Evolutionary conservation across 2,888 invertebrate species (phyloP).

Genomic region (Calephelis perditalis): DNA sequence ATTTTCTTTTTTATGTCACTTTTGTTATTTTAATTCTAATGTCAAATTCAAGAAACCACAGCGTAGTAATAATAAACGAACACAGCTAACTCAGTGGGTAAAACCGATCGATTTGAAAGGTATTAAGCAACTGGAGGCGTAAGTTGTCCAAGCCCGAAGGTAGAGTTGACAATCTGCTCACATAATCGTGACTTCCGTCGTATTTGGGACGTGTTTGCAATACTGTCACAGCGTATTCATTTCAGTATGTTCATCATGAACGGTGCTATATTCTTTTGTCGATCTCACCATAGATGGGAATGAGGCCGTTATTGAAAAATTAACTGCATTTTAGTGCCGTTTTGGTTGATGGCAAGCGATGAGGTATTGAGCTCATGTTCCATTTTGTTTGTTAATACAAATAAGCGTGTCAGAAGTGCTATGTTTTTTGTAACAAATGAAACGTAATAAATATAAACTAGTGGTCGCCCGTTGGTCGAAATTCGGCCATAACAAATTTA

Average conservation of each 20-base stretch:
- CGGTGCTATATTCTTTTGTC: slow-evolving; percentile 40
- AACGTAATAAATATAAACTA: no score
- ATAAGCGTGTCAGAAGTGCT: no score
- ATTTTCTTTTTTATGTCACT: no score
- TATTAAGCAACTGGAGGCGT: slow-evolving; percentile 51
- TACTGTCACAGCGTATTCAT: slow-evolving; percentile 43
- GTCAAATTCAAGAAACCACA: no score
- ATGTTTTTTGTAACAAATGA: no score
- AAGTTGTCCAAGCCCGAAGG: slow-evolving; percentile 36
- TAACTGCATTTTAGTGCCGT: slow-evolving; percentile 43
- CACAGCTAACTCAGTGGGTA: neutral
- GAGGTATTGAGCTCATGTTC: slow-evolving; percentile 16
- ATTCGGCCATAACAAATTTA: no score
- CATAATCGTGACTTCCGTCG: slow-evolving; percentile 65
- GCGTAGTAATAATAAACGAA: no score
- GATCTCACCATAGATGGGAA: slow-evolving; percentile 50
- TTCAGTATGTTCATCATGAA: slow-evolving; percentile 51
- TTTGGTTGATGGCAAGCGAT: slow-evolving; percentile 9
- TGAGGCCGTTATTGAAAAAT: slow-evolving; percentile 60
- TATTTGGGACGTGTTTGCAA: slow-evolving; percentile 58
- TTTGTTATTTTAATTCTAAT: no score
- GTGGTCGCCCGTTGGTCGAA: no score
- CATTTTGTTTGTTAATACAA: slow-evolving; percentile 4
- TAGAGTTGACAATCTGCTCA: slow-evolving; percentile 60
- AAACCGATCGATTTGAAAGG: slow-evolving; percentile 53